These are phyloP conservation scores for Saimiri boliviensis DNA, from an alignment of 2,113 vertebrate species.

Conservation along the genomic window DNA sequence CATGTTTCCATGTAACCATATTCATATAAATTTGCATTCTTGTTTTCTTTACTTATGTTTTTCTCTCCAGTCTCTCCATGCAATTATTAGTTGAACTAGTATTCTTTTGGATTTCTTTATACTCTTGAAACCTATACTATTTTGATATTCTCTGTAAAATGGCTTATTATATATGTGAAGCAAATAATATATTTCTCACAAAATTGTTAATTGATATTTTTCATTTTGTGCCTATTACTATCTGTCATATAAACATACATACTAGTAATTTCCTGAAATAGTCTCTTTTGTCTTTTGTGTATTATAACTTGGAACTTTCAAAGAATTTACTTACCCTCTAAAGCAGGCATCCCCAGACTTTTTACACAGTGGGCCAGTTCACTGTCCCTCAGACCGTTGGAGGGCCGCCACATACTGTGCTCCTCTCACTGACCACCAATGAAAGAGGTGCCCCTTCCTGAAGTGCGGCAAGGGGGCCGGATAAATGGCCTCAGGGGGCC, in stretches of 20 bases:
- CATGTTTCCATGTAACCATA: neutral
- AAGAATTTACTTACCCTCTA: neutral
- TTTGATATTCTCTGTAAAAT: neutral
- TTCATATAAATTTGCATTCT: neutral
- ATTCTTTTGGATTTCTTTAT: neutral
- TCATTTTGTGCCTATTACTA: neutral
- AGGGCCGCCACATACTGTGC: no score
- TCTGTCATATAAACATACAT: neutral
- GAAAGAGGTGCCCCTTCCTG: no score
- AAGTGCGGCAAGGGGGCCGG: no score
- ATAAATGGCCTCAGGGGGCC: no score
- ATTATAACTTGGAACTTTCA: neutral
- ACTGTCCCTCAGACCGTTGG: no score
- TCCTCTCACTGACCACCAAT: no score
- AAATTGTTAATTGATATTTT: neutral
- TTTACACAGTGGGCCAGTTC: no score
- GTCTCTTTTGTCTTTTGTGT: neutral
- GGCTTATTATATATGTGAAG: neutral
- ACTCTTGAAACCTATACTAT: neutral
- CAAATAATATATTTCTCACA: neutral
- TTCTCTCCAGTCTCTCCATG: neutral
- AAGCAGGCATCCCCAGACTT: no score
- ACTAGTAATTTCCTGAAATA: neutral
- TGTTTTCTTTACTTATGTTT: neutral
- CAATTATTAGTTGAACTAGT: neutral